Conservation (phyloP, 2,797 vertebrate species). For the Falco columbarius region DNA sequence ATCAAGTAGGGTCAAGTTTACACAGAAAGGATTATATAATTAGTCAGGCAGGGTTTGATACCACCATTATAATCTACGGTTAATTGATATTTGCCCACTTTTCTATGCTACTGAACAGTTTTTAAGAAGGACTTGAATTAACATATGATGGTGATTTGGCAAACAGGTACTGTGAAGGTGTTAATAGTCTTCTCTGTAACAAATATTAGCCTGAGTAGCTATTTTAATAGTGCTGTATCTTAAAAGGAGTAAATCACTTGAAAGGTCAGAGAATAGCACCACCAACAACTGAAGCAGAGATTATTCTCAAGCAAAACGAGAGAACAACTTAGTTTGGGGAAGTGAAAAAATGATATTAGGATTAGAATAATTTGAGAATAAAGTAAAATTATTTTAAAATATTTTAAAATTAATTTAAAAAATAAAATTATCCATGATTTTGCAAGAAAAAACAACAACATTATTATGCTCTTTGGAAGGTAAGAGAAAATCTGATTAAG, state of each 20-base stretch:
- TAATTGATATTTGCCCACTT: constrained; percentile 25
- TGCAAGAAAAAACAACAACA: background rate
- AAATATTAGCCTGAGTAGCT: background rate
- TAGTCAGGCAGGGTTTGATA: background rate
- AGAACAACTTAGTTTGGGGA: background rate
- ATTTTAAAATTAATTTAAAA: background rate
- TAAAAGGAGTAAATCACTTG: background rate
- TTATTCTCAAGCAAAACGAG: background rate
- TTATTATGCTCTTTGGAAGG: background rate
- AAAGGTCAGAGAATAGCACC: background rate
- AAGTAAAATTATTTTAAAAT: background rate
- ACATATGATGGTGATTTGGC: background rate
- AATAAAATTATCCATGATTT: background rate
- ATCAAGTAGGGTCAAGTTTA: constrained; percentile 9
- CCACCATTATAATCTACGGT: background rate
- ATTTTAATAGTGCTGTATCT: background rate
- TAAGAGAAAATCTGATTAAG: background rate
- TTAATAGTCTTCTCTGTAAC: background rate
- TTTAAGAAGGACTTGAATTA: background rate
- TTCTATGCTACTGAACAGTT: background rate
- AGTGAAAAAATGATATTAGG: background rate
- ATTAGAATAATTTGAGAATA: background rate
- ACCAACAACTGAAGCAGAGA: fast-evolving
- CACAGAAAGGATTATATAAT: background rate
- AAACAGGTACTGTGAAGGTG: background rate